Percentiles rank a stretch among this genome's conserved stretches.
Conservation (phyloP, 2,113 vertebrate species). For the Clarias batrachus region DNA sequence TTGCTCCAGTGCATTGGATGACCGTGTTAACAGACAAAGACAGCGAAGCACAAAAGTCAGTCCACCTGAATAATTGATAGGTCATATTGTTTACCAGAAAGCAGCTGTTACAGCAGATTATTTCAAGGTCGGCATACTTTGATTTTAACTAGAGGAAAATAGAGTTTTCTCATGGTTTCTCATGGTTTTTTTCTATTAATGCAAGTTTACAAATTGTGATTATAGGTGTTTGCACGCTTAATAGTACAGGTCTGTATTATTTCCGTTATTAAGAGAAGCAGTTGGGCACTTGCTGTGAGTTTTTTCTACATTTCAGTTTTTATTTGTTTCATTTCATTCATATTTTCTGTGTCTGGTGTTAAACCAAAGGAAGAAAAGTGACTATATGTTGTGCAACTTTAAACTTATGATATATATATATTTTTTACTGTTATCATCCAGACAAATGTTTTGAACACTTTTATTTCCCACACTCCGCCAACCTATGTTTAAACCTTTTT, state of each 20-base stretch:
- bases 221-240: background rate
- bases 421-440: background rate
- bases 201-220: background rate
- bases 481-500: background rate
- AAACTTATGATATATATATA: background rate
- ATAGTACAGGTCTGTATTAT: background rate
- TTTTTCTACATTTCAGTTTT: conserved; percentile 5
- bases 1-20: conserved; percentile 4
- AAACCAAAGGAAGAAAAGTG: background rate
- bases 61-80: conserved; percentile 11
- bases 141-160: background rate
- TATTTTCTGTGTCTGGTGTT: background rate
- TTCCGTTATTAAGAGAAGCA: background rate
- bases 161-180: background rate
- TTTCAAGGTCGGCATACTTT: background rate
- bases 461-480: background rate
- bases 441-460: background rate
- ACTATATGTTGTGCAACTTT: background rate
- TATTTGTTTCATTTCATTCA: background rate
- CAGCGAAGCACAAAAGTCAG: conserved; percentile 8
- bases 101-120: conserved; percentile 6
- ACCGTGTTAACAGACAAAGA: background rate
- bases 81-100: conserved; percentile 17
- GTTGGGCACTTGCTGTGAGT: background rate
- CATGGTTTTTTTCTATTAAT: background rate